Base-by-base conservation (phyloP, 2,797 vertebrate species). In the Cossypha caffra region DNA sequence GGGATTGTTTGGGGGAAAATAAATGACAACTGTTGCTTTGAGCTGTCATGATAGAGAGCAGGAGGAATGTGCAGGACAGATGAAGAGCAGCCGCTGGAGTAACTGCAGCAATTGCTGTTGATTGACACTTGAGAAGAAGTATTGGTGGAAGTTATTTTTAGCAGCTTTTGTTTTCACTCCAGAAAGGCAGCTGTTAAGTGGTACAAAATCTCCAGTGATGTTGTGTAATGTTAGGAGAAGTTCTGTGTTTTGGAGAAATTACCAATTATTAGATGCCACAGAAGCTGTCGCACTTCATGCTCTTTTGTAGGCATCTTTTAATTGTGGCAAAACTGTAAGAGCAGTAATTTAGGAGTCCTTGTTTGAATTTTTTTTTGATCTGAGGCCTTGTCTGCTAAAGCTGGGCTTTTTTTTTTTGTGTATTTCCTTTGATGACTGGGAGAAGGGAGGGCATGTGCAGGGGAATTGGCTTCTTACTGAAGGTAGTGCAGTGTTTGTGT, bases 111-210 rank as follows among this genome's bases (percentile, higher is more conserved):
- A 3, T 37, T 77, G 62, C 58, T 64, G 45, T 21, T 87, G 88
- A 83, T 76, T 62, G 89, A 66, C 87, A 66, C 62, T 82, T 25
- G 38, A 71, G 87, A 58, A 84, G 45, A 88, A 86, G 54, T 79
- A 67, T 31, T 25, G 42, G 55, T 77, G 14, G 23, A 4, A 52
- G 94, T 75, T 96, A 96, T 94, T 95, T 91, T 96, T 95, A 93
- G 92, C 62, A 50, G 69, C 82, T 91, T 95, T 94, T 95, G 69
- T 90, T 97, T 93, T 90, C 48, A 29, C 43, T 68, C 79, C 75
- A 3, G 16, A 92, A 85, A 91, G 47, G 86, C 93, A 90, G 85
- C 88, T 79, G 86, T n/a, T 79, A 69, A 61, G 55, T 82, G 63
- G 63, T 76, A 42, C 54, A 82, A 58, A 50, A 55, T 93, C 80